Base-by-base conservation (phyloP, 2,797 vertebrate species). In the Gallirallus australis region DNA sequence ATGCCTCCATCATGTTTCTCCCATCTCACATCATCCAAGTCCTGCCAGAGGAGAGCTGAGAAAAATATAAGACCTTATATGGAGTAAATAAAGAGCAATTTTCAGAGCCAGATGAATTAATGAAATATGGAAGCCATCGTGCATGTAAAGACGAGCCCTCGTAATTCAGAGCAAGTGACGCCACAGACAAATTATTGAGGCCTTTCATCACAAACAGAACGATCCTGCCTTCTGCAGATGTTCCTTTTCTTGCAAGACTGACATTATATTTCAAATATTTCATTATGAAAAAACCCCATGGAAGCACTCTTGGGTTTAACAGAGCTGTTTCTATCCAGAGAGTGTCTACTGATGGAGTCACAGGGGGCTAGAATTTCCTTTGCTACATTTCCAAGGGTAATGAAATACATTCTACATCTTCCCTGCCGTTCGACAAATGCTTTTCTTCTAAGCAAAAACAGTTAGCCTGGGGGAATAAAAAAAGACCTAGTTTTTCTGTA, bases 1-100 rank as follows among this genome's bases (percentile, higher is more conserved):
- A 66, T 1, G 11, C 45, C 20, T 59, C 87, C 37, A 23, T 24
- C 16, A 1, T n/a, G 27, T 12, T 37, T 70, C 81, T 76, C 35
- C 80, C 61, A 20, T 65, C 69, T 85, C 73, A 20, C 48, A 5
- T 19, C 18, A 11, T n/a, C 77, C 53, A 31, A 84, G 66, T 48
- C 70, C 61, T 84, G 73, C 54, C 70, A 86, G 24, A 39, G 15
- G 56, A 95, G 37, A 88, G 48, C 63, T 61, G 70, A 63, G 85
- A 94, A 68, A 47, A 90, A 68, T 25, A 1, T 31, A 45, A 45
- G 40, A 4, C 83, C 70, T 81, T 82, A 84, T 71, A 81, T 14
- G 72, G 68, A 71, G 18, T 28, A 82, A 82, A 76, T 15, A 50
- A 73, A 56, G 63, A 86, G 37, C 33, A 28, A 59, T 60, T 82